These are phyloP conservation scores for Pediacus dermestoides DNA, from an alignment of 2,888 invertebrate species.

Conservation along the genomic window DNA sequence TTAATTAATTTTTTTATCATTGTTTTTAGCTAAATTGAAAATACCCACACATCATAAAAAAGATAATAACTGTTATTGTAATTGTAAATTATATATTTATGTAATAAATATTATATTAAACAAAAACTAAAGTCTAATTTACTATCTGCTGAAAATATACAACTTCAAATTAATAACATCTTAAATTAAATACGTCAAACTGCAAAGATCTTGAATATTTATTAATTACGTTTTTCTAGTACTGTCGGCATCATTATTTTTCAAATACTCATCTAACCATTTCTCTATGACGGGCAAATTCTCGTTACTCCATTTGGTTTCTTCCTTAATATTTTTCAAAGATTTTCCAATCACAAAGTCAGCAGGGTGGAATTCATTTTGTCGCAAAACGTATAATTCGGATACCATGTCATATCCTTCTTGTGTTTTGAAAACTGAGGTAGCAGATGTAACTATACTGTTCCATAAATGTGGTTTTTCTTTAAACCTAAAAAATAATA, in stretches of 20 bases:
- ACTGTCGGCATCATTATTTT: conserved; percentile 29
- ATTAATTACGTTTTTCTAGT: not conserved
- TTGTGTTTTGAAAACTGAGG: conserved; percentile 71
- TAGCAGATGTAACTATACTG: conserved; percentile 68
- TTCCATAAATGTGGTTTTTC: conserved; percentile 74
- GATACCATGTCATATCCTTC: conserved; percentile 69
- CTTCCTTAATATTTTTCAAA: conserved; percentile 68
- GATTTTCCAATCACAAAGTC: conserved; percentile 71
- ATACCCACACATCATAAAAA: too few species aligned
- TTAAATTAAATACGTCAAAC: too few species aligned
- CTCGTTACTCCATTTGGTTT: conserved; percentile 72
- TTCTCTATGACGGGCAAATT: conserved; percentile 70
- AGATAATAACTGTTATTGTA: conserved; percentile 2
- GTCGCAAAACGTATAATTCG: conserved; percentile 59
- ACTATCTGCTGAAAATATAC: too few species aligned
- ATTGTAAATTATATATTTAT: too few species aligned
- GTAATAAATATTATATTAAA: too few species aligned
- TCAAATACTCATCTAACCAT: conserved; percentile 64
- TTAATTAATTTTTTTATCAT: conserved; percentile 3
- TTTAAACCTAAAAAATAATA: conserved; percentile 57
- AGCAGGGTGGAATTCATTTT: conserved; percentile 69
- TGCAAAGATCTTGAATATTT: too few species aligned
- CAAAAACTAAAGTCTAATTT: too few species aligned
- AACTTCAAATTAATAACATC: too few species aligned
- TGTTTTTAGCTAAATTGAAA: conserved; percentile 3